Conservation (phyloP, 1,140 invertebrate species). For the Potamilus streckersoni region DNA sequence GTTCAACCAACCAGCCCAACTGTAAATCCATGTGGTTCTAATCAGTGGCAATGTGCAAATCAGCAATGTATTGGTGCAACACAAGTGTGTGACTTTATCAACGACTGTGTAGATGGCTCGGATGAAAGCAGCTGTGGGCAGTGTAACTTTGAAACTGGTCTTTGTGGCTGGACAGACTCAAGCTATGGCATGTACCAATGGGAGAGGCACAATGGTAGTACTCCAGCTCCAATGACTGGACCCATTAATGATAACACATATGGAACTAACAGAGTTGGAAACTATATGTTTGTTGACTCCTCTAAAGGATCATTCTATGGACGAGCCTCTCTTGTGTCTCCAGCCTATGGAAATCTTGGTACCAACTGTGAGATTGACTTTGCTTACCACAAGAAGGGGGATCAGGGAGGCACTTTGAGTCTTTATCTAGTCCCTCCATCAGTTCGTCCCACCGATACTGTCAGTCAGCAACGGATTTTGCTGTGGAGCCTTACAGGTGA, state of each 20-base stretch:
- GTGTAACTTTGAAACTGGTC: conserved; percentile 52
- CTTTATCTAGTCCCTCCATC: conserved; percentile 43
- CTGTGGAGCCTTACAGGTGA: conserved; percentile 44
- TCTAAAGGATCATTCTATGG: conserved; percentile 45
- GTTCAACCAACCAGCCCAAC: conserved; percentile 35
- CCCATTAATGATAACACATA: conserved; percentile 58
- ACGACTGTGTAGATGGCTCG: conserved; percentile 56
- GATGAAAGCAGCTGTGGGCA: conserved; percentile 57
- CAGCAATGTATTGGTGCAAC: conserved; percentile 38
- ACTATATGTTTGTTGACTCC: conserved; percentile 58
- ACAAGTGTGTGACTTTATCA: conserved; percentile 58
- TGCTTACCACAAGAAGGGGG: conserved; percentile 47
- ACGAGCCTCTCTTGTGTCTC: conserved; percentile 38
- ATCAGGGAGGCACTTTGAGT: conserved; percentile 30
- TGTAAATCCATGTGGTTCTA: conserved; percentile 42
- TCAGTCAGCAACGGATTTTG: conserved; percentile 16
- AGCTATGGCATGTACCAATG: conserved; percentile 55
- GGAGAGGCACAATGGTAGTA: conserved; percentile 50
- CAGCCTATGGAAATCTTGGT: conserved; percentile 36
- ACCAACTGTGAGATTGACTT: conserved; percentile 42
- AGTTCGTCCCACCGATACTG: conserved; percentile 25
- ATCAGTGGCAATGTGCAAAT: conserved; percentile 41
- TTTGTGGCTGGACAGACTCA: conserved; percentile 58
- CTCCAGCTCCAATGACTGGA: conserved; percentile 42
- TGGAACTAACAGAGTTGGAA: conserved; percentile 36